Evolutionary conservation across 2,888 invertebrate genomes (phyloP).

Genomic region (Lamellibrachia satsuma): DNA sequence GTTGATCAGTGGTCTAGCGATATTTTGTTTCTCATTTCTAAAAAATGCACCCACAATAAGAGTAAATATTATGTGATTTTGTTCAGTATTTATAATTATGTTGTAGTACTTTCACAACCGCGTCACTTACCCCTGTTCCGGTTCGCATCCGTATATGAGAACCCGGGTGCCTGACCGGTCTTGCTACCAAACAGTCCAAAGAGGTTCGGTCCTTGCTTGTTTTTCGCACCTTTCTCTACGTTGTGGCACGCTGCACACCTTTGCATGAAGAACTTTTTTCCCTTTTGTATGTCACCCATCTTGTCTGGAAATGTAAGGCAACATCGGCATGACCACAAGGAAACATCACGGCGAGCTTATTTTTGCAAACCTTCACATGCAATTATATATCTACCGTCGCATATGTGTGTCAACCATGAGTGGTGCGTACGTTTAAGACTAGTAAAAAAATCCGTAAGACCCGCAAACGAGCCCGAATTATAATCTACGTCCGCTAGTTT

Average conservation of each 20-base stretch:
- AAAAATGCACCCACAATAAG: no score
- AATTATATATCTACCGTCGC: not conserved
- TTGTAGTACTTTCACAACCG: not conserved
- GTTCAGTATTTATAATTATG: no score
- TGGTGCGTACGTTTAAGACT: no score
- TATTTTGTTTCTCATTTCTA: no score
- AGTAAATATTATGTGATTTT: no score
- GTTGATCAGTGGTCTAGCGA: no score
- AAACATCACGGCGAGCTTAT: not conserved
- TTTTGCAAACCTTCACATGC: not conserved
- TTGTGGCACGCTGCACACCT: conserved; percentile 98
- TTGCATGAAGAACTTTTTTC: conserved; percentile 95
- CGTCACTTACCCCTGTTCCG: conserved; percentile 67
- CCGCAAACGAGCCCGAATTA: no score
- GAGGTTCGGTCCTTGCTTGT: conserved; percentile 97
- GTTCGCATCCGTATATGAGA: conserved; percentile 93
- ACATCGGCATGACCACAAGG: not conserved
- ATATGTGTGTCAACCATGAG: not conserved
- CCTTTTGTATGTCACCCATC: conserved; percentile 90
- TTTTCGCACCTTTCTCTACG: conserved; percentile 92
- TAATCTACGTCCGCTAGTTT: no score
- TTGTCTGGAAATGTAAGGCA: not conserved
- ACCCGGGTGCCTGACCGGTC: conserved; percentile 93
- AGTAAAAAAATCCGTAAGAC: no score
- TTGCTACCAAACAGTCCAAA: conserved; percentile 91